Evolutionary conservation across 2,888 invertebrate species (phyloP), one percentile per base, ranked within the genome.

Genomic region (Gasteruption jaculator): DNA sequence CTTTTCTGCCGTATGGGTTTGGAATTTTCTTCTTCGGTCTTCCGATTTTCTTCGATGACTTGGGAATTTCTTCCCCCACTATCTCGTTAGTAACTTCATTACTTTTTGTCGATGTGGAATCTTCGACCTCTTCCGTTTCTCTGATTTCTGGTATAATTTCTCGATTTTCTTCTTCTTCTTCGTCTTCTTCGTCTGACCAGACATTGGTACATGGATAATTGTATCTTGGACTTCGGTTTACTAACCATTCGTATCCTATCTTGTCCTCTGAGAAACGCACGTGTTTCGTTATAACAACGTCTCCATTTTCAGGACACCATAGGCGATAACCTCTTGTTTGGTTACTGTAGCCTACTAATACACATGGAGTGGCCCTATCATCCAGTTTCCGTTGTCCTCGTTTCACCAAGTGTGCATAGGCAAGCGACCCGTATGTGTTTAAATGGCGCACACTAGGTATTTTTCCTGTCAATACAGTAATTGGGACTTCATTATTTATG

Each of bases 261-360:
- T 40, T 44, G 3, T 35, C 31, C 36, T 40, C 31, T 2, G 11
- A 15, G 5, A 45, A 45, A 12, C 4, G 35, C 1, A 38, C 41
- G 5, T 45, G 41, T 3, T 42, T 45, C 1, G 38, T 45, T 1
- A 7, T 6, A 1, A 45, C 27, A 1, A 45, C 24, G 4, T 42
- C 42, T 8, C n/a, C 3, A 4, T 21, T 36, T 2, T 19, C 8
- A 3, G 26, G 29, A 12, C 24, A 26, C 33, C 33, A 41, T 6
- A 44, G 5, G 6, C 36, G 19, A 24, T 44, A 44, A 3, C 41
- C 44, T 18, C 7, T 41, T 1, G 31, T 36, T 7, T 41, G 39
- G 0, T 2, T 11, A 2, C 29, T 24, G 7, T 43, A 43, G 2
- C 35, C 39, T 7, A 43, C 34, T 1, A 43, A 11, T 22, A 39